Percentiles rank a stretch among this genome's conserved stretches.
Evolutionary conservation across 2,113 vertebrate genomes (phyloP).

Genomic region (Bagarius yarrelli): DNA sequence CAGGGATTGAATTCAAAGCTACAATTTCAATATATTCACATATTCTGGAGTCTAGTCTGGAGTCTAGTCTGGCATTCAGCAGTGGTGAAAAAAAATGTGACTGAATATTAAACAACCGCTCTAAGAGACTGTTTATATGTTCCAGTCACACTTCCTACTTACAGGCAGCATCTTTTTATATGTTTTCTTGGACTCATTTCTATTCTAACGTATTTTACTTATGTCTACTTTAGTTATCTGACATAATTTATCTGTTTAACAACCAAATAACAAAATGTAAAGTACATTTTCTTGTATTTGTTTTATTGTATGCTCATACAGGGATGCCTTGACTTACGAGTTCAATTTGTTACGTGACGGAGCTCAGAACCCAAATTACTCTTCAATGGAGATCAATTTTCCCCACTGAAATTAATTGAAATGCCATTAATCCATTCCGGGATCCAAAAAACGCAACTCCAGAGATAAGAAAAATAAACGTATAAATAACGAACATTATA

Average conservation of each 20-base stretch:
- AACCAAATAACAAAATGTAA: background rate
- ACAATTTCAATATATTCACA: slow-evolving; percentile 20
- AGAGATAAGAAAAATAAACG: too few relatives aligned
- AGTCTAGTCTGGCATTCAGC: slow-evolving; percentile 37
- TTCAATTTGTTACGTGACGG: too few relatives aligned
- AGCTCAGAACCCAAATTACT: too few relatives aligned
- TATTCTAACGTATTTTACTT: slow-evolving; percentile 1
- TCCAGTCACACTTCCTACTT: slow-evolving; percentile 44
- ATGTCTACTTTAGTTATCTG: slow-evolving; percentile 3
- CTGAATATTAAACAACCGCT: slow-evolving; percentile 13
- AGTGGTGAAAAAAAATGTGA: background rate
- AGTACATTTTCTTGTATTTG: background rate
- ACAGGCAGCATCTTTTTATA: slow-evolving; percentile 12
- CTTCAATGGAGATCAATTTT: too few relatives aligned
- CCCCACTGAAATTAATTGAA: too few relatives aligned
- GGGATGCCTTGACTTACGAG: too few relatives aligned
- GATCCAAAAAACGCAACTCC: too few relatives aligned
- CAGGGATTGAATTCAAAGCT: slow-evolving; percentile 21
- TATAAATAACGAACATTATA: too few relatives aligned
- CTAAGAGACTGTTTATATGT: slow-evolving; percentile 12
- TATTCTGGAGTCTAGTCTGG: slow-evolving; percentile 20
- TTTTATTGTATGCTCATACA: background rate
- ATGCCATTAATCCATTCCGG: too few relatives aligned
- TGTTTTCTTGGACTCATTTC: slow-evolving; percentile 6
- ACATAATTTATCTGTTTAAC: background rate